Evolutionary conservation across 2,888 invertebrate genomes (phyloP), one percentile per base, ranked within the genome.

Genomic region (Mesochorus sp.): DNA sequence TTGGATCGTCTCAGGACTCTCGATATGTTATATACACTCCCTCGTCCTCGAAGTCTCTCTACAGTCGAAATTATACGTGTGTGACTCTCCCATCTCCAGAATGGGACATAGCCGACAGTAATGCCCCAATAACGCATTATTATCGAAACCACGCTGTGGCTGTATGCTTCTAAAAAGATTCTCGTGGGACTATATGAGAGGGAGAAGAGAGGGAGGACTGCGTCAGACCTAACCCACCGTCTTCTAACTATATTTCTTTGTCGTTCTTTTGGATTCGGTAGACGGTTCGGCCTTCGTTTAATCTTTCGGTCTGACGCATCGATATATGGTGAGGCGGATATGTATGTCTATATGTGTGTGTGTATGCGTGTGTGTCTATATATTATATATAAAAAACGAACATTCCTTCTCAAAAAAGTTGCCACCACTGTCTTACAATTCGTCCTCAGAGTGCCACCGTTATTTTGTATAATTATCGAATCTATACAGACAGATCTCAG

Each of bases 121-220:
- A 68, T 76, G 53, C 37, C 28, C 76, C 57, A 39, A 73, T 72
- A 55, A 70, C 68, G 79, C 64, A 75, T 71, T 76, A 55, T 64
- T 73, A 74, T 59, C 53, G 67, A 53, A 62, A 49, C 71, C 34
- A 8, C 2, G 47, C 19, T 2, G n/a, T 19, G 44, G 28, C 47
- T 47, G 44, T 42, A n/a, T 39, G 62, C 17, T 62, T 47, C 47
- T 0, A 24, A 12, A 31, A 17, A 59, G 39, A 8, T 12, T 59
- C 3, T 6, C 59, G 39, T 59, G 24, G 12, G 21, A 24, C 12
- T n/a, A n/a, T n/a, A n/a, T n/a, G n/a, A n/a, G n/a, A n/a, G n/a
- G n/a, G n/a, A n/a, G n/a, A n/a, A 47, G 6, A 44, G 62, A 44
- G 28, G 17, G 47, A n/a, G n/a, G n/a, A n/a, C n/a, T 21, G 34